phyloP scores from a whole-genome alignment of 2,113 vertebrate genomes.

The Rattus norvegicus region DNA sequence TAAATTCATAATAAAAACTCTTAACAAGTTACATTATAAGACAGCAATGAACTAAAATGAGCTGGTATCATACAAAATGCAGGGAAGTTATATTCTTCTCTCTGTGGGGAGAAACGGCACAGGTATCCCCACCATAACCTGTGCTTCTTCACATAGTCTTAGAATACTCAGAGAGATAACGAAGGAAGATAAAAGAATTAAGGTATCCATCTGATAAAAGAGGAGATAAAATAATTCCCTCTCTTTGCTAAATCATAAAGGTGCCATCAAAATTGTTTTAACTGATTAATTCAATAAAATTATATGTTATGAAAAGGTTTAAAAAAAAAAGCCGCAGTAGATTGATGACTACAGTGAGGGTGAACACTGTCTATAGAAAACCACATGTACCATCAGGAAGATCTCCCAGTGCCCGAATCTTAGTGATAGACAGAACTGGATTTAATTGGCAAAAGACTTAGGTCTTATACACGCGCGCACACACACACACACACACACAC shows the following conservation, averaged over 20 bases:
- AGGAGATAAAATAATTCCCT: not conserved
- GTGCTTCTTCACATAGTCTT: not conserved
- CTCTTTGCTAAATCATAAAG: not conserved
- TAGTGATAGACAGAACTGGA: not conserved
- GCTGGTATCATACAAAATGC: not conserved
- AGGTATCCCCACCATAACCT: not conserved
- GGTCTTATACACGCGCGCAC: too few relatives aligned
- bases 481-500: not conserved
- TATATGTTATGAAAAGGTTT: not conserved
- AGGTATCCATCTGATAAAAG: not conserved
- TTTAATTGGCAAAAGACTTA: not conserved
- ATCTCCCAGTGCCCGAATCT: not conserved
- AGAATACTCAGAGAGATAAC: not conserved
- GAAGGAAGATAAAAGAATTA: not conserved
- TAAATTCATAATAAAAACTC: not conserved
- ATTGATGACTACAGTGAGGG: not conserved
- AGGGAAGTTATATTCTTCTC: not conserved
- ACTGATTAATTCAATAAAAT: not conserved
- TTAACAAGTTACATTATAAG: not conserved
- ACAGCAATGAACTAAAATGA: not conserved
- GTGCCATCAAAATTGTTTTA: not conserved
- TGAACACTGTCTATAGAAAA: not conserved
- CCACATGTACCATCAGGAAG: not conserved
- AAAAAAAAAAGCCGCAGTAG: not conserved
- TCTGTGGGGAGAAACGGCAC: not conserved